Evolutionary conservation across 2,797 vertebrate genomes (phyloP).

Genomic region (Loriculus beryllinus): DNA sequence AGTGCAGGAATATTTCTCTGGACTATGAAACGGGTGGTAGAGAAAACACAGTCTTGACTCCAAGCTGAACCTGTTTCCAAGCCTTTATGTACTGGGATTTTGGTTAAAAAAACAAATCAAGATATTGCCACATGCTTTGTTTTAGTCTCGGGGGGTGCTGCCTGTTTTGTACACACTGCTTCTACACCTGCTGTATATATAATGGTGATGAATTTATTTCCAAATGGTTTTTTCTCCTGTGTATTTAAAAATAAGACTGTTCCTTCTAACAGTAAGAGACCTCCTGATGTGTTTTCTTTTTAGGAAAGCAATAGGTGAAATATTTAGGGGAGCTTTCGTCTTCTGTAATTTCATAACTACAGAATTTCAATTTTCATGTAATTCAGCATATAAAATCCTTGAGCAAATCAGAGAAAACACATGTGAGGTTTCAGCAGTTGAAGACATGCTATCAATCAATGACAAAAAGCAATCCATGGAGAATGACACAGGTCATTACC

Average conservation of each 20-base stretch:
- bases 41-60: neutral
- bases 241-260: conserved; percentile 12
- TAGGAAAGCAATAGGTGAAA: neutral
- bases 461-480: neutral
- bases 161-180: neutral
- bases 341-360: neutral
- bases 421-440: neutral
- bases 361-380: neutral
- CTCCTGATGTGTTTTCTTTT: neutral
- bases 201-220: neutral
- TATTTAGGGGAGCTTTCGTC: neutral
- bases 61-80: neutral
- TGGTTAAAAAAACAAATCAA: neutral
- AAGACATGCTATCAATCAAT: neutral
- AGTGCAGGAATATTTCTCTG: neutral
- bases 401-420: neutral
- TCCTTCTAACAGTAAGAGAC: neutral
- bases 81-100: neutral
- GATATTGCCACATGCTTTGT: neutral
- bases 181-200: neutral
- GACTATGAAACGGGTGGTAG: neutral
- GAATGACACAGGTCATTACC: neutral
- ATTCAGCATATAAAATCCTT: neutral
- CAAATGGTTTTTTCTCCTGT: neutral
- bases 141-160: neutral